Base-by-base conservation (phyloP, 2,113 vertebrate genomes). In the Copsychus sechellarum region DNA sequence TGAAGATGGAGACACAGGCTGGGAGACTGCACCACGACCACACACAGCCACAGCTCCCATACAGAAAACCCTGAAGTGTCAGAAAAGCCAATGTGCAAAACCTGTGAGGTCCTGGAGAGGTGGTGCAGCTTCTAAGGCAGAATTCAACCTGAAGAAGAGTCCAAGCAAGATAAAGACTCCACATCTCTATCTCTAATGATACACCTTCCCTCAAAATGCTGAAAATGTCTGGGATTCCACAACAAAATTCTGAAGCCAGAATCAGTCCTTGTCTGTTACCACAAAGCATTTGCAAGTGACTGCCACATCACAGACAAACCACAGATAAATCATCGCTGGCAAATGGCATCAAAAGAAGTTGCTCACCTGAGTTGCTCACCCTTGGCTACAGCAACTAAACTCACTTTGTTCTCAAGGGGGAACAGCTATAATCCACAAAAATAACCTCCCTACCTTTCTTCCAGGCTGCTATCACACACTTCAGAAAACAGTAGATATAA, bases 1-100 rank as follows among this genome's bases (percentile, higher is more conserved):
- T 98, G 97, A 91, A 98, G 98, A 88, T 97, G 98, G 98, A 96
- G 96, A 97, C 98, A 98, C 40, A 98, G 98, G 96, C 98, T 97
- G 19, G 12, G 33, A 60, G 90, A 93, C 95, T 4, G 15, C 56
- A 36, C 45, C 8, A 29, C 7, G 25, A 45, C 28, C 90, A 29
- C 4, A 78, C 34, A 57, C 54, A 92, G 45, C 22, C 74, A 74
- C 5, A 61, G 24, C 33, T 69, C 51, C 8, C 5, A 1, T 3
- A 25, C 2, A 36, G 3, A 47, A 38, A 51, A 61, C 19, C 23
- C 74, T 42, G 6, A n/a, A 48, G 45, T 6, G 15, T 69, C 84
- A 95, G 42, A 72, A 73, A 60, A 91, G n/a, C 14, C 0, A 86
- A 54, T 19, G 26, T 6, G 8, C 24, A 72, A 77, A 88, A 67